phyloP scores from a whole-genome alignment of 2,113 vertebrate species.

The Podarcis cretensis region DNA sequence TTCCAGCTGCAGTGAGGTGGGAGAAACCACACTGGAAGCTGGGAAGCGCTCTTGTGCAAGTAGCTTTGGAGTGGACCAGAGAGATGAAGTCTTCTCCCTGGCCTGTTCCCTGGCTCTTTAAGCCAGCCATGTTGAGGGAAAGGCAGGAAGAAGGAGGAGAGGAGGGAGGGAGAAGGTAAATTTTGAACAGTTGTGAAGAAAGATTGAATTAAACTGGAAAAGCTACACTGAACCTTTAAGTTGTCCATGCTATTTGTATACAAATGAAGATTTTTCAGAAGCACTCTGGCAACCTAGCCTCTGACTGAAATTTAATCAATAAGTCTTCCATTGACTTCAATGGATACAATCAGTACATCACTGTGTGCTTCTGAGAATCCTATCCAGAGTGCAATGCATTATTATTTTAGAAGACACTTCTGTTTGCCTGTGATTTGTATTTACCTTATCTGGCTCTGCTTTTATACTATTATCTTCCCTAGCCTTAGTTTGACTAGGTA shows the following conservation, averaged over 20 bases:
- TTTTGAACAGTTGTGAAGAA: neutral
- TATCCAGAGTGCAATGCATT: neutral
- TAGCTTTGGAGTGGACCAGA: too few relatives aligned
- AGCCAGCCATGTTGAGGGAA: too few relatives aligned
- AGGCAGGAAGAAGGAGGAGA: neutral
- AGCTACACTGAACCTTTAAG: neutral
- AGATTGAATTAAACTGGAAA: neutral
- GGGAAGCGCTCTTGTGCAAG: too few relatives aligned
- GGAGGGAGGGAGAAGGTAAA: neutral
- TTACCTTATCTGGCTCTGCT: conserved; percentile 15
- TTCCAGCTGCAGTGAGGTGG: too few relatives aligned
- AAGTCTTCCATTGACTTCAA: conserved; percentile 6
- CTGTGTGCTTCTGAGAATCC: conserved; percentile 2
- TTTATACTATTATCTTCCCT: neutral
- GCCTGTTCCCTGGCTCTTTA: too few relatives aligned
- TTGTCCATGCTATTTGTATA: neutral
- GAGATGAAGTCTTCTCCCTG: too few relatives aligned
- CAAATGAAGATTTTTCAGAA: conserved; percentile 7
- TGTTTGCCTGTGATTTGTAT: neutral
- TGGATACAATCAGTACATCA: neutral
- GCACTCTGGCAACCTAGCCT: neutral
- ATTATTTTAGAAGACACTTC: conserved; percentile 16
- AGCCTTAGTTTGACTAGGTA: neutral
- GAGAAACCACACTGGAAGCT: too few relatives aligned
- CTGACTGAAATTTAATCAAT: neutral